These are phyloP conservation scores for Petrocephalus microphthalmus DNA, from an alignment of 2,113 vertebrate genomes.

Conservation along the genomic window DNA sequence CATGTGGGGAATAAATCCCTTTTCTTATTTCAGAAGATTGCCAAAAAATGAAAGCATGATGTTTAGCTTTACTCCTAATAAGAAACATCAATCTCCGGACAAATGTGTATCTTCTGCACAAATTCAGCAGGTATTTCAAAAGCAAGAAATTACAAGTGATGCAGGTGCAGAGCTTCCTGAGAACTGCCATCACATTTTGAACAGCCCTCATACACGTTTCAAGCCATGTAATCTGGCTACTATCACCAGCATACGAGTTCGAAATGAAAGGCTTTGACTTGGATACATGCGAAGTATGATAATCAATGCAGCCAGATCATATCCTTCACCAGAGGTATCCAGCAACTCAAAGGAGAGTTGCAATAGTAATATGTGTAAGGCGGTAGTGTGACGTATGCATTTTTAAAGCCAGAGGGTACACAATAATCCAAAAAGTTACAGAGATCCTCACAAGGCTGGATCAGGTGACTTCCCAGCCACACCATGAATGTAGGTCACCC, in stretches of 20 bases:
- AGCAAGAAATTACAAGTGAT: background rate
- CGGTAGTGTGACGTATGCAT: background rate
- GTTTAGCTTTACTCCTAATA: background rate
- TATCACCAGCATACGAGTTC: background rate
- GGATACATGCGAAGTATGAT: background rate
- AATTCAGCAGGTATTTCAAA: background rate
- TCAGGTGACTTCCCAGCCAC: constrained; percentile 11
- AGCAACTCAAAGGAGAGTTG: background rate
- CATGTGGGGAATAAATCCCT: background rate
- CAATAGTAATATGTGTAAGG: background rate
- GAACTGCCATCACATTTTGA: too few relatives aligned
- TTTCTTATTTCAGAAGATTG: background rate
- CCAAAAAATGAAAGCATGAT: background rate
- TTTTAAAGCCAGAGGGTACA: background rate
- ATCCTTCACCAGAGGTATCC: background rate
- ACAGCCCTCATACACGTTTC: background rate
- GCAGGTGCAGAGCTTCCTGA: background rate
- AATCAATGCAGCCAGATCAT: background rate
- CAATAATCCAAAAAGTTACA: background rate
- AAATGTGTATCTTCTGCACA: background rate
- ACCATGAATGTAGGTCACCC: constrained; percentile 3
- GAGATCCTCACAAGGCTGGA: background rate
- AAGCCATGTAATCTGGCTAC: background rate
- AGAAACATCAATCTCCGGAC: background rate
- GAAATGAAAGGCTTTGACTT: background rate